Percentiles rank a stretch among this genome's conserved stretches.
These are phyloP conservation scores for Silurus aristotelis DNA, from an alignment of 2,797 vertebrate genomes.

Conservation along the genomic window DNA sequence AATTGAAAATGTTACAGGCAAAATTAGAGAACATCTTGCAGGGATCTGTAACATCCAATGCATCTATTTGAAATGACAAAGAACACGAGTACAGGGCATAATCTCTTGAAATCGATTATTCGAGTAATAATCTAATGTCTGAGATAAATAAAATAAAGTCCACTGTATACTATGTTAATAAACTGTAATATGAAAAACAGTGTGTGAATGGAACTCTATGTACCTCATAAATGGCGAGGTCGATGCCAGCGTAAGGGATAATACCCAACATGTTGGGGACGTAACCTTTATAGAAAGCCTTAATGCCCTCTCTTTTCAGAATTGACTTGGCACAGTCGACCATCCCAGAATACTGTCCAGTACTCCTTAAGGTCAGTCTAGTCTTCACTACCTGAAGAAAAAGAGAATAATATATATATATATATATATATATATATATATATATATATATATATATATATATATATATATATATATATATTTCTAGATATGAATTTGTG, in stretches of 20 bases:
- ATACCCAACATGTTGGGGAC: conserved; percentile 91
- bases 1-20: neutral
- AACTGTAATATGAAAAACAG: neutral
- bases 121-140: neutral
- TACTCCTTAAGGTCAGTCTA: conserved; percentile 89
- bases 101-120: neutral
- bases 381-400: conserved; percentile 88
- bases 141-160: conserved; percentile 11
- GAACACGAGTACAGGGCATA: neutral
- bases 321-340: conserved; percentile 90
- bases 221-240: conserved; percentile 93
- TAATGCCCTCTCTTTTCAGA: conserved; percentile 82
- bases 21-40: neutral
- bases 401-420: conserved; percentile 2
- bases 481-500: neutral
- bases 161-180: conserved; percentile 8
- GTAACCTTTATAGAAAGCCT: conserved; percentile 92
- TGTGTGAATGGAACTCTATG: conserved; percentile 18
- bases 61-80: conserved; percentile 18
- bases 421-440: neutral
- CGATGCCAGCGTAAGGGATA: conserved; percentile 94
- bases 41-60: neutral
- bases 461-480: neutral
- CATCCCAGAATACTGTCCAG: conserved; percentile 90
- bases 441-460: neutral